Evolutionary conservation across 2,888 invertebrate species (phyloP), one percentile per base, ranked within the genome.

Genomic region (Eledona agricola): DNA sequence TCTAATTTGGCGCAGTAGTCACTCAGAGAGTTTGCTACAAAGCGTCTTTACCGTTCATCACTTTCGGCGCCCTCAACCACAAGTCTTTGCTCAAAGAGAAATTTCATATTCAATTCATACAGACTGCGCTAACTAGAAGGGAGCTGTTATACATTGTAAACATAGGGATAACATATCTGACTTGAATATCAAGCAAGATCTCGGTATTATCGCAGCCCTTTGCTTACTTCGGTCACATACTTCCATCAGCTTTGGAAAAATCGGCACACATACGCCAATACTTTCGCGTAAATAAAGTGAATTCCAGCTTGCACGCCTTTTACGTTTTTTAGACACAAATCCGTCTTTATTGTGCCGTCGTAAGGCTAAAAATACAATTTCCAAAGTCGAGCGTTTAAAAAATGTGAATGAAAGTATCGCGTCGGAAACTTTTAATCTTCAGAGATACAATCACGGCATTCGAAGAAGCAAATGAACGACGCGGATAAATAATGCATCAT

Each of bases 51-150:
- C 26, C 25, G 51, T 37, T 35, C 42, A 34, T 43, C 42, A 40
- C 52, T 51, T 34, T 34, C 46, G 52, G 38, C 40, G 42, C 26
- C 46, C 20, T 31, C 49, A 54, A 42, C 51, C 43, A 22, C 16
- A 26, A 22, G 34, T 43, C 51, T 32, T 34, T 35, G 35, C 43
- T 54, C 54, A 63, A 64, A 62, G 63, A 62, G 57, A 59, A 61
- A 63, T 63, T 65, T 64, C 63, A 63, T 64, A 66, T 66, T 64
- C 62, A 64, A 66, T 66, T 64, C 63, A 64, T 65, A 63, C 54
- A 57, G 61, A 63, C 58, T 51, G 57, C 53, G 62, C 60, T 62
- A 64, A 66, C 63, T 63, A 63, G 62, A 62, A 63, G 62, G 64
- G 62, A 58, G 57, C 63, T 59, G 65, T 65, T 65, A 65, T 59